Evolutionary conservation across 1,140 invertebrate genomes (phyloP), one percentile per base, ranked within the genome.

Genomic region (Drosophila simulans): DNA sequence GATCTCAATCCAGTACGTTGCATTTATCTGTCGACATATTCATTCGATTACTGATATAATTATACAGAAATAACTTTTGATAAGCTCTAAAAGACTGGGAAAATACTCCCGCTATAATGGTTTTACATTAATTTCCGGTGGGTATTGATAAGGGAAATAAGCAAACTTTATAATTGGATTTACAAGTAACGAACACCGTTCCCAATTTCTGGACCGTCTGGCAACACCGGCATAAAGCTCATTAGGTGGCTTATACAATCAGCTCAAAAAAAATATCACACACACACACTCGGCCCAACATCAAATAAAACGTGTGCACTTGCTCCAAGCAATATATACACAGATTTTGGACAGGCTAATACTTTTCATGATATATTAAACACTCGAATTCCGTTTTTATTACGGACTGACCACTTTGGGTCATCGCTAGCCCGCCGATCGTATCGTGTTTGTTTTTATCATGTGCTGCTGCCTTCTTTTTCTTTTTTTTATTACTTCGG

Each of bases 361-460:
- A 62, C 54, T 55, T 72, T 62, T 72, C 4, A 34, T 68, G 68
- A 69, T 73, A 62, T 72, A 54, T 73, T 49, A 73, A 55, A 73
- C 53, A 63, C 71, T 73, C 55, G 71, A 72, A 73, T 63, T 68
- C 59, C 43, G 37, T 63, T 75, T 70, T 66, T 57, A 69, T 63
- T 70, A 59, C 65, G 42, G 55, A 60, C 57, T 65, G 58, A 55
- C 74, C 74, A 59, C 64, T 83, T 83, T 74, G 69, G 80, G 76
- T 77, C 74, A 77, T 77, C 58, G 73, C 56, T 79, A 52, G 45
- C 27, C 74, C 66, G 46, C 7, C 58, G 77, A 74, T 86, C 78
- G 69, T 74, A 81, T 86, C 74, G 73, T 66, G 64, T 78, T 86
- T 83, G 79, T 82, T 82, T 81, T 82, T 82, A 82, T 82, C 79